Evolutionary conservation across 2,888 invertebrate genomes (phyloP).

Genomic region (Cyrtodaria siliqua): DNA sequence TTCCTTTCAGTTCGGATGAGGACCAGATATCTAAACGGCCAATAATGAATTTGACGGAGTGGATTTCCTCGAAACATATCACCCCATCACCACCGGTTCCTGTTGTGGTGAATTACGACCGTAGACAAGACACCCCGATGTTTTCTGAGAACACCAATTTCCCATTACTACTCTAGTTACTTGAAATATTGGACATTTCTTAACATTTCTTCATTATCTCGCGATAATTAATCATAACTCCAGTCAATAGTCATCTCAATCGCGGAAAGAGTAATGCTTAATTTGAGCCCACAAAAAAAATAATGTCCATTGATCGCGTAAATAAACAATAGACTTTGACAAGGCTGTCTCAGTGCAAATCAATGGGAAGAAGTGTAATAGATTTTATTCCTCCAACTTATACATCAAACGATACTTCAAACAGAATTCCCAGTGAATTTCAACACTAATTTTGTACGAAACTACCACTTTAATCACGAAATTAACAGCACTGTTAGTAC

Average conservation of each 20-base stretch:
- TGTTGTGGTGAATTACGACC: slow-evolving; percentile 5
- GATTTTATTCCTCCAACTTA: not conserved
- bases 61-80: no score
- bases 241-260: not conserved
- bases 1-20: no score
- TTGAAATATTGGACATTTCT: not conserved
- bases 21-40: no score
- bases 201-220: slow-evolving; percentile 1
- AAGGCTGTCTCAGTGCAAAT: not conserved
- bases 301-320: slow-evolving; percentile 32
- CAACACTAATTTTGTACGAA: slow-evolving; percentile 12
- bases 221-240: slow-evolving; percentile 1
- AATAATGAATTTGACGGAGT: no score
- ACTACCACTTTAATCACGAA: slow-evolving; percentile 12
- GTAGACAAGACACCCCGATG: slow-evolving; percentile 16
- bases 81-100: slow-evolving; percentile 3
- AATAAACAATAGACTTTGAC: slow-evolving; percentile 1
- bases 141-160: slow-evolving; percentile 42
- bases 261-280: not conserved
- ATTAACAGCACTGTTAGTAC: slow-evolving; percentile 9
- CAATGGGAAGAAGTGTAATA: not conserved
- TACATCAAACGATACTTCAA: slow-evolving; percentile 25
- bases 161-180: slow-evolving; percentile 19
- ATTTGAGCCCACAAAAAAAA: slow-evolving; percentile 4
- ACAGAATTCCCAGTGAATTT: slow-evolving; percentile 15